phyloP scores from a whole-genome alignment of 1,140 invertebrate genomes.

The Cydia amplana region DNA sequence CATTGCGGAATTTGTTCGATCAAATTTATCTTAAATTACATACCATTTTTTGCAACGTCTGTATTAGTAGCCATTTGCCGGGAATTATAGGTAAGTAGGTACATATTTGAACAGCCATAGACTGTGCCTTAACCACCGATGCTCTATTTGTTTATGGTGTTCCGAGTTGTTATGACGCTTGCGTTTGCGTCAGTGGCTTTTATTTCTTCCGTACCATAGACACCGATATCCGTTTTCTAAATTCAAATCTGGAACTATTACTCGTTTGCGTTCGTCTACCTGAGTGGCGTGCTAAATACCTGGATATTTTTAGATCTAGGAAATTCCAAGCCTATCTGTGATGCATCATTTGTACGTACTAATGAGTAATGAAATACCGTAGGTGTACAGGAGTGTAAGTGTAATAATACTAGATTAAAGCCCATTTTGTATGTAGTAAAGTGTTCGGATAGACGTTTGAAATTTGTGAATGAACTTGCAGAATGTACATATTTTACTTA shows the following conservation, averaged over 20 bases:
- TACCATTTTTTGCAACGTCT: too few species aligned
- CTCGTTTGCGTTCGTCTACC: slow-evolving; percentile 3
- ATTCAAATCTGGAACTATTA: slow-evolving; percentile 3
- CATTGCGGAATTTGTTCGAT: too few species aligned
- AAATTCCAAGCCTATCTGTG: background rate
- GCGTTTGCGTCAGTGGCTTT: slow-evolving; percentile 15
- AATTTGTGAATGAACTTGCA: too few species aligned
- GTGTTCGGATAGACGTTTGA: too few species aligned
- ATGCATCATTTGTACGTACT: background rate
- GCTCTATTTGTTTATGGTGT: slow-evolving; percentile 16
- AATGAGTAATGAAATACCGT: background rate
- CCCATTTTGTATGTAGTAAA: too few species aligned
- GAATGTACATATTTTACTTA: too few species aligned
- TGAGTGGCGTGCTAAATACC: slow-evolving; percentile 23
- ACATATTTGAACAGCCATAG: too few species aligned
- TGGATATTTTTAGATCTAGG: slow-evolving; percentile 28
- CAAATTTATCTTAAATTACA: too few species aligned
- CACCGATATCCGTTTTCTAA: slow-evolving; percentile 17
- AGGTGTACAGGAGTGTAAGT: background rate
- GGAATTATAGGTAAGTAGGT: too few species aligned
- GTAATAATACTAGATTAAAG: too few species aligned
- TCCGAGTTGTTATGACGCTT: background rate
- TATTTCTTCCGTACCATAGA: slow-evolving; percentile 24
- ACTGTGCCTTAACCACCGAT: background rate
- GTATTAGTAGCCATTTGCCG: too few species aligned